phyloP scores from a whole-genome alignment of 2,113 vertebrate genomes.

The Pseudorectes ferrugineus region DNA sequence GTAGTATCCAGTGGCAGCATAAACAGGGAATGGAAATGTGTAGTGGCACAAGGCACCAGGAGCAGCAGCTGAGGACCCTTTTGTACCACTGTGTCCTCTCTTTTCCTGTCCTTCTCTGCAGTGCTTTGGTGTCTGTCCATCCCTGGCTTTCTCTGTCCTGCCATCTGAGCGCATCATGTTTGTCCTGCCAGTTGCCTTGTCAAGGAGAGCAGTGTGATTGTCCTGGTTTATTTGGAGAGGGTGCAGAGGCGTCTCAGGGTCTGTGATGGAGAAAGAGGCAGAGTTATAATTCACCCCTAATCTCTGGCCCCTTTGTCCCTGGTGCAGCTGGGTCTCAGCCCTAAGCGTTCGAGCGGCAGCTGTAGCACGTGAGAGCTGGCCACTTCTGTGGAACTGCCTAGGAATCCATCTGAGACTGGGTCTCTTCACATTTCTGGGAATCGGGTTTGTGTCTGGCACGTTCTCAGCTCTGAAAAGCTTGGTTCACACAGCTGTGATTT shows the following conservation, averaged over 20 bases:
- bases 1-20: accelerated
- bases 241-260: not conserved
- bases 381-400: not conserved
- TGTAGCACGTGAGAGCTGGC: not conserved
- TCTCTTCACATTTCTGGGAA: not conserved
- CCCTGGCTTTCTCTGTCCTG: not conserved
- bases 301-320: not conserved
- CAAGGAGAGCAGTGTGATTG: not conserved
- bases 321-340: not conserved
- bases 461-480: not conserved
- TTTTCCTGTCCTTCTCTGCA: not conserved
- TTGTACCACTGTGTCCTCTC: accelerated
- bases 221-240: not conserved
- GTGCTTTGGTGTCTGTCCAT: accelerated
- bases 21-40: not conserved
- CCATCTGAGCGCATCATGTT: accelerated
- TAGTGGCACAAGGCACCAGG: not conserved
- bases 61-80: not conserved
- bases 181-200: not conserved
- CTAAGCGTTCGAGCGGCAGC: not conserved
- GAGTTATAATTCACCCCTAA: not conserved
- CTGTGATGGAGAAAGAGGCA: not conserved
- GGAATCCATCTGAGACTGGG: not conserved
- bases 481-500: not conserved
- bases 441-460: not conserved